phyloP scores from a whole-genome alignment of 2,888 invertebrate genomes.

The Oxyscelio sp. region DNA sequence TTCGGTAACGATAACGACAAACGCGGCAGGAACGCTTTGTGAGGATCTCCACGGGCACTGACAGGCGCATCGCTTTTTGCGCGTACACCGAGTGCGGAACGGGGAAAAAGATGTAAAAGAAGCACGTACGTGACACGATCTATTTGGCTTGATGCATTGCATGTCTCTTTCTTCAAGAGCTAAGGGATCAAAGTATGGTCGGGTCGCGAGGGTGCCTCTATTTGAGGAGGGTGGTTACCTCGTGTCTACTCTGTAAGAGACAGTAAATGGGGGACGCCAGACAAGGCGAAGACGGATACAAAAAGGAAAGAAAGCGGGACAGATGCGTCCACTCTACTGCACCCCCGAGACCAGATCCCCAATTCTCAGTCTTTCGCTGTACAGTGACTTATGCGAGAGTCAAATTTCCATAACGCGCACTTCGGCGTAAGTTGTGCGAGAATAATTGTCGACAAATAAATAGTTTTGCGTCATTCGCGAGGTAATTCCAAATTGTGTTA shows the following conservation, averaged over 20 bases:
- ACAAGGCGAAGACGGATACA: constrained; percentile 47
- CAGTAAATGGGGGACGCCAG: constrained; percentile 76
- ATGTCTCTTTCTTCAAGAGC: constrained; percentile 68
- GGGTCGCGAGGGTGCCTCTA: constrained; percentile 75
- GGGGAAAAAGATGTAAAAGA: constrained; percentile 56
- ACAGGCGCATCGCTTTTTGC: constrained; percentile 41
- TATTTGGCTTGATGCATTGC: constrained; percentile 75
- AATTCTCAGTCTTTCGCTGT: constrained; percentile 46
- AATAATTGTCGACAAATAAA: background rate
- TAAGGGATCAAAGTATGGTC: constrained; percentile 78
- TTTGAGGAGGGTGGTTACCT: constrained; percentile 79
- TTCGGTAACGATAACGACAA: constrained; percentile 3
- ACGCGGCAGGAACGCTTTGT: constrained; percentile 23
- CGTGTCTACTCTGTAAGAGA: constrained; percentile 80
- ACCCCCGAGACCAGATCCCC: constrained; percentile 56
- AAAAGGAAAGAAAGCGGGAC: constrained; percentile 46
- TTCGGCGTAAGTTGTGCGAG: background rate
- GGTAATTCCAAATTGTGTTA: background rate
- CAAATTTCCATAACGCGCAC: constrained; percentile 24
- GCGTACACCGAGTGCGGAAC: constrained; percentile 54
- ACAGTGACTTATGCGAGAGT: constrained; percentile 18
- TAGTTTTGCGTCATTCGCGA: background rate
- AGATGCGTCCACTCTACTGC: constrained; percentile 71
- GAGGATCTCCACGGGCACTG: constrained; percentile 28
- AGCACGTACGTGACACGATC: constrained; percentile 72